These are phyloP conservation scores for Hyposoter dolosus DNA, from an alignment of 2,888 invertebrate species.

Conservation along the genomic window DNA sequence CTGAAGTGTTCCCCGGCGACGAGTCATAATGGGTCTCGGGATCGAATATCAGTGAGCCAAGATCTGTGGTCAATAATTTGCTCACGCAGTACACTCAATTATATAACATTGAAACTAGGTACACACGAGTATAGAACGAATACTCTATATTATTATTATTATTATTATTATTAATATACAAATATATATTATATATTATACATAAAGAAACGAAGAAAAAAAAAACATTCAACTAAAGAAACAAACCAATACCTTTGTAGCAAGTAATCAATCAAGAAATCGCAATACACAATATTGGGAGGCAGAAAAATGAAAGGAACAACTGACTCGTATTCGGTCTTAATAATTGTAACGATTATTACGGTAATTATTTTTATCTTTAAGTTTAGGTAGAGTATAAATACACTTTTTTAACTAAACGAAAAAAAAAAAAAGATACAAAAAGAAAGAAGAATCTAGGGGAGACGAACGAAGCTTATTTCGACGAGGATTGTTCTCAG, in stretches of 20 bases:
- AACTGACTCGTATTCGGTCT: slow-evolving; percentile 72
- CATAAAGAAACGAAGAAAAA: slow-evolving; percentile 65
- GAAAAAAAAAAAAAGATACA: slow-evolving; percentile 65
- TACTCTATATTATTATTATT: slow-evolving; percentile 72
- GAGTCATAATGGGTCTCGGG: slow-evolving; percentile 68
- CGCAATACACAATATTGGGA: slow-evolving; percentile 68
- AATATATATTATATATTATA: slow-evolving; percentile 73
- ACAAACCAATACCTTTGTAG: slow-evolving; percentile 75
- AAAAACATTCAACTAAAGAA: slow-evolving; percentile 69
- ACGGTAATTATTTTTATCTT: slow-evolving; percentile 75
- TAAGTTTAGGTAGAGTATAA: slow-evolving; percentile 76
- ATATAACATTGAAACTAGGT: slow-evolving; percentile 73
- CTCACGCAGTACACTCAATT: slow-evolving; percentile 73
- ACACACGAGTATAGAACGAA: slow-evolving; percentile 71
- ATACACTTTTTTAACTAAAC: slow-evolving; percentile 76
- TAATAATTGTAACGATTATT: slow-evolving; percentile 70
- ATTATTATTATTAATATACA: slow-evolving; percentile 70
- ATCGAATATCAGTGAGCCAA: slow-evolving; percentile 70
- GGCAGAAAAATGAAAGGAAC: slow-evolving; percentile 29
- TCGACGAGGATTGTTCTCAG: slow-evolving; percentile 60
- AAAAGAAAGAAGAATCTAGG: slow-evolving; percentile 46
- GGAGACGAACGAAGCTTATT: slow-evolving; percentile 32
- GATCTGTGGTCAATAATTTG: slow-evolving; percentile 72
- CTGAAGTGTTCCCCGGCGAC: slow-evolving; percentile 71
- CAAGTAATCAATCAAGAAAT: slow-evolving; percentile 73